A percentile compares a stretch with the other conserved stretches of the same genome.
These are phyloP conservation scores for Drosophila fulvimacula DNA, from an alignment of 2,888 invertebrate genomes.

Conservation along the genomic window DNA sequence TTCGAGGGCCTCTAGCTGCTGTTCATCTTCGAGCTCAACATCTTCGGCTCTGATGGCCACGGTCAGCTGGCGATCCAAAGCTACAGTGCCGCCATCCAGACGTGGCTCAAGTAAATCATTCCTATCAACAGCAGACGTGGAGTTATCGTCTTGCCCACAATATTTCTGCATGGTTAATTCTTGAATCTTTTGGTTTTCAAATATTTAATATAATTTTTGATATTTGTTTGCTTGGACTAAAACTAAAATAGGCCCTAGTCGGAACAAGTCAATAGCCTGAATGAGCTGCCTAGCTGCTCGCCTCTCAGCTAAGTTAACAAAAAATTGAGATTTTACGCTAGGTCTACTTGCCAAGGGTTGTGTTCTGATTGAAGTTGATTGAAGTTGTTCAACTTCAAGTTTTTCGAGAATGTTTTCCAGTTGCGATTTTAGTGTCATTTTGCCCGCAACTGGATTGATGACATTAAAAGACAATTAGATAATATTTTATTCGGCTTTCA, in stretches of 20 bases:
- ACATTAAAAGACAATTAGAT: conserved; percentile 1
- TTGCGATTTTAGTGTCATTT: no score
- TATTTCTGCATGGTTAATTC: background rate
- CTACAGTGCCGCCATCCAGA: background rate
- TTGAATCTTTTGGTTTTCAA: background rate
- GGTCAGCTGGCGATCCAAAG: no score
- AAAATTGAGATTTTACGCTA: background rate
- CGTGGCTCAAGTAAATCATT: background rate
- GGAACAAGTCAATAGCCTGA: background rate
- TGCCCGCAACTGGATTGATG: background rate
- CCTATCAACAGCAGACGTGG: background rate
- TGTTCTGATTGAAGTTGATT: background rate
- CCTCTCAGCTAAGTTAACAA: background rate
- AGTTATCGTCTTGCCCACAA: background rate
- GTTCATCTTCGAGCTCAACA: background rate
- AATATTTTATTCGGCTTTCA: background rate
- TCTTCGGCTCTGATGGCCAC: no score
- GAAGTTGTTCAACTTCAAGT: background rate
- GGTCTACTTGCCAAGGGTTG: background rate
- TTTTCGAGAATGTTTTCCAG: background rate
- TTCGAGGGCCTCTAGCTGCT: background rate
- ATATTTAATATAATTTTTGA: background rate
- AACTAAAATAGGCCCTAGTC: background rate
- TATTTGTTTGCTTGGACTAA: background rate
- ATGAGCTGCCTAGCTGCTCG: background rate